phyloP scores from a whole-genome alignment of 2,888 invertebrate species.

The Melikaiella ostensackeni region DNA sequence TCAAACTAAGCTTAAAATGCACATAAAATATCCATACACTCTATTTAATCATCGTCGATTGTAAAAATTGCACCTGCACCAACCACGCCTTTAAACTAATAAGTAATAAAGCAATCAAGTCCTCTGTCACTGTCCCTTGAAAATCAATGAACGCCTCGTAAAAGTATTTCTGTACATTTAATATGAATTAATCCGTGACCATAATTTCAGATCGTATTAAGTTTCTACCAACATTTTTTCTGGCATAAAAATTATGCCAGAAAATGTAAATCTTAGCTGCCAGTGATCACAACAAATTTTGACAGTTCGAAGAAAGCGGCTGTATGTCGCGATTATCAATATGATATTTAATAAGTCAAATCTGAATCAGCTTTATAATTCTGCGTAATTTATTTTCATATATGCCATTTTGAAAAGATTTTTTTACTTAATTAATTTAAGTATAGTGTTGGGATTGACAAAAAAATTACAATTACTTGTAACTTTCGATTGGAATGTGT shows the following conservation, averaged over 20 bases:
- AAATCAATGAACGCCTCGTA: constrained; percentile 55
- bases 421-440: not conserved
- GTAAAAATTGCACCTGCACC: not conserved
- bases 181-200: not conserved
- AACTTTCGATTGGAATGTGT: not conserved
- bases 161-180: constrained; percentile 38
- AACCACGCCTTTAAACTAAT: not conserved
- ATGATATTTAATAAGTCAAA: not conserved
- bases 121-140: constrained; percentile 43
- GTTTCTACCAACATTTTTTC: not conserved
- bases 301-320: constrained; percentile 26
- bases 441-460: too few species aligned
- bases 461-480: too few species aligned
- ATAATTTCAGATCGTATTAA: not conserved
- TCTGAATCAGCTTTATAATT: not conserved
- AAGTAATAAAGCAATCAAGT: not conserved
- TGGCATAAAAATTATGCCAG: not conserved
- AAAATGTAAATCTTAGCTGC: not conserved
- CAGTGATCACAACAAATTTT: constrained; percentile 46
- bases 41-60: not conserved
- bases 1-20: not conserved
- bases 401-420: not conserved
- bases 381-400: not conserved
- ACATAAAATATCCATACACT: not conserved
- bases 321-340: not conserved